Base-by-base conservation (phyloP, 1,140 invertebrate species). In the Streblospio benedicti region DNA sequence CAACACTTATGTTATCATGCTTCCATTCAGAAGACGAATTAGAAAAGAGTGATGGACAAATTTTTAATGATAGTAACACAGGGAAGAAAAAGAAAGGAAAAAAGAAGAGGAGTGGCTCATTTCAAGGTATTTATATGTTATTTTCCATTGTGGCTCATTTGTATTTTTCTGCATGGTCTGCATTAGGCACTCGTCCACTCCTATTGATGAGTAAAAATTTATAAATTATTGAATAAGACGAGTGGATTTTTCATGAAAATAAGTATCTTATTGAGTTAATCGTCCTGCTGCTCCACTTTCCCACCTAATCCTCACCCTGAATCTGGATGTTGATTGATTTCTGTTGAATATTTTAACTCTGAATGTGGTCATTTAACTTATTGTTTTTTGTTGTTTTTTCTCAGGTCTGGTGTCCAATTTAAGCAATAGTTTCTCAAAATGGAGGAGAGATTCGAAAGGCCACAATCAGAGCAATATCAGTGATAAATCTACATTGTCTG, bases 91-190 rank as follows among this genome's bases (percentile, higher is more conserved):
- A 71, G 69, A 82, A 68, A 57, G 53, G 18, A 55, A 85, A 84
- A 68, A 87, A 87, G 70, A 86, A 87, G 75, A 79, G 88, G 66
- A 90, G 87, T 82, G 87, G 88, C 68, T 89, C 88, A 69, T 80
- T 90, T 61, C 89, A 87, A 79, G 83, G 87, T 89, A 80, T 18
- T n/a, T n/a, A n/a, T n/a, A n/a, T n/a, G n/a, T n/a, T n/a, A n/a
- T n/a, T n/a, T n/a, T n/a, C n/a, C n/a, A n/a, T n/a, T n/a, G n/a
- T n/a, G n/a, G n/a, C n/a, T n/a, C n/a, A n/a, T n/a, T n/a, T n/a
- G n/a, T n/a, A n/a, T n/a, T n/a, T n/a, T n/a, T n/a, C n/a, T n/a
- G n/a, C n/a, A n/a, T n/a, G n/a, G n/a, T n/a, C n/a, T n/a, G n/a
- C n/a, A n/a, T n/a, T n/a, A n/a, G n/a, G n/a, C n/a, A n/a, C n/a